Evolutionary conservation across 2,797 vertebrate species (phyloP).

Genomic region (Odontamblyopus rebecca): DNA sequence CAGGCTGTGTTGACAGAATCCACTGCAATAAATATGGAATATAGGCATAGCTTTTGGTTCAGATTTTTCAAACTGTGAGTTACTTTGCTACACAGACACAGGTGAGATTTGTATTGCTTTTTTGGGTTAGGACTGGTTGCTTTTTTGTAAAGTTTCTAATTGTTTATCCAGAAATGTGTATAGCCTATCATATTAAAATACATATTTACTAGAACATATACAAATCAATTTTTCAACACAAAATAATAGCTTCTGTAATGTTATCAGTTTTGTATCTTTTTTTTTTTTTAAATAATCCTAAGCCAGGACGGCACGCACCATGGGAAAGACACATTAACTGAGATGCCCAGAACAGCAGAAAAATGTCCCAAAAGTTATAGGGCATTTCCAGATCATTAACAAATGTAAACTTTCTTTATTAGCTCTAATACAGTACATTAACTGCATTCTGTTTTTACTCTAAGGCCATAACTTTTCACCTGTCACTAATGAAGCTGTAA

Average conservation of each 20-base stretch:
- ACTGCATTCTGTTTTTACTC: neutral
- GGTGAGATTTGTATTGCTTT: too few species aligned
- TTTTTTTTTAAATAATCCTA: too few species aligned
- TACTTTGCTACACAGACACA: neutral
- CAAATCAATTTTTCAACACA: too few species aligned
- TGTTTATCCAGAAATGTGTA: neutral
- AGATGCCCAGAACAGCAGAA: neutral
- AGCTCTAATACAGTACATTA: neutral
- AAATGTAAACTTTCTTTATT: constrained; percentile 5
- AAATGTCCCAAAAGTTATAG: neutral
- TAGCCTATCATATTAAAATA: neutral
- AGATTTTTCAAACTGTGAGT: neutral
- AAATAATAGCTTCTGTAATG: too few species aligned
- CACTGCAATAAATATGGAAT: neutral
- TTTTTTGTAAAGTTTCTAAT: neutral
- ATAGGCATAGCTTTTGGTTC: neutral
- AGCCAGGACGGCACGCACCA: too few species aligned
- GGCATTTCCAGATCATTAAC: constrained; percentile 3
- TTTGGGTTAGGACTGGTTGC: neutral
- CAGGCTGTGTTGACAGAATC: neutral
- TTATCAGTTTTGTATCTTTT: too few species aligned
- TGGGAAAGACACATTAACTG: neutral
- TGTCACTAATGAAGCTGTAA: constrained; percentile 7
- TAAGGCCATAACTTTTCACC: neutral
- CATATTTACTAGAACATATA: too few species aligned